phyloP scores from a whole-genome alignment of 2,797 vertebrate species.

The Crenuchus spilurus region DNA sequence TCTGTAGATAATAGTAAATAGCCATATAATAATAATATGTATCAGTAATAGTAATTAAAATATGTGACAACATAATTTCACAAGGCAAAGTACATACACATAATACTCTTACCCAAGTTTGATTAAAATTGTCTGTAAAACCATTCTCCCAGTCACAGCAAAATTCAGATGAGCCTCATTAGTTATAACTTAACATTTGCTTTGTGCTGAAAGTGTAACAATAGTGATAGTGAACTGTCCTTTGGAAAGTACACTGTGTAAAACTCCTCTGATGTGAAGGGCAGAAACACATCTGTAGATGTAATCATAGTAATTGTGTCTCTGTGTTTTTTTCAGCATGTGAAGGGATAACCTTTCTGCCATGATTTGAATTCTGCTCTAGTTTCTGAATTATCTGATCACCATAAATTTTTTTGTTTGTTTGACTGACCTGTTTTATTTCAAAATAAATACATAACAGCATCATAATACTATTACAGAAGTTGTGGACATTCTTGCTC shows the following conservation, averaged over 20 bases:
- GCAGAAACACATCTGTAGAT: slow-evolving; percentile 8
- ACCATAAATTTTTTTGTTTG: slow-evolving; percentile 32
- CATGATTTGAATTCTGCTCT: slow-evolving; percentile 8
- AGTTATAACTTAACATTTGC: background rate
- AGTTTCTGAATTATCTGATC: slow-evolving; percentile 24
- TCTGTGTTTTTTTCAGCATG: background rate
- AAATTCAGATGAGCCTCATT: background rate
- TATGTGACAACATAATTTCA: no score
- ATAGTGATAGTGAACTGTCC: no score
- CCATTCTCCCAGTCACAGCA: background rate
- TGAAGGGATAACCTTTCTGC: background rate
- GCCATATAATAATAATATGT: no score
- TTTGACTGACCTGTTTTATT: slow-evolving; percentile 21
- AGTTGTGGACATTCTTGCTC: slow-evolving; percentile 27
- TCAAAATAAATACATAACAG: slow-evolving; percentile 30
- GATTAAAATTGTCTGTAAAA: slow-evolving; percentile 1
- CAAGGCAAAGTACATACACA: no score
- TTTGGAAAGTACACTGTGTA: background rate
- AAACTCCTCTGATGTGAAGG: background rate
- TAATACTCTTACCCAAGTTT: background rate
- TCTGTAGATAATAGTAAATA: no score
- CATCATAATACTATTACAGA: slow-evolving; percentile 23
- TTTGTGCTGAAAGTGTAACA: background rate
- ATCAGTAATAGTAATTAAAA: no score
- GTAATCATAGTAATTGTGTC: background rate